Conservation (phyloP, 2,113 vertebrate species). For the Eurypyga helias region DNA sequence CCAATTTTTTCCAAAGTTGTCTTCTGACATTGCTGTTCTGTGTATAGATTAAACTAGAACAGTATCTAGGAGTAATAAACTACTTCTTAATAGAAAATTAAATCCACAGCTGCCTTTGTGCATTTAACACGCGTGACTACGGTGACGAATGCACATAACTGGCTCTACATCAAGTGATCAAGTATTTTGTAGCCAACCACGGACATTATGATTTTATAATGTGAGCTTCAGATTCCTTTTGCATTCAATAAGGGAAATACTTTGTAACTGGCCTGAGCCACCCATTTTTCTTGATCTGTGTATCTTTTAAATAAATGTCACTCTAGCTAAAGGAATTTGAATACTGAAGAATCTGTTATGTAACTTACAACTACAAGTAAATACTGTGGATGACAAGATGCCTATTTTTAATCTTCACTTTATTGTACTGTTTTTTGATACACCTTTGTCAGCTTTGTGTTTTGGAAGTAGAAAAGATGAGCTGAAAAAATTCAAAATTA, state of each 20-base stretch:
- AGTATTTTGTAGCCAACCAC: not conserved
- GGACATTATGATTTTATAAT: not conserved
- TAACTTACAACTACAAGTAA: not conserved
- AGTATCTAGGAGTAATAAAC: not conserved
- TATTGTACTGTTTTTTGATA: not conserved
- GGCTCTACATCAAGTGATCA: not conserved
- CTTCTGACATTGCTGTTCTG: not conserved
- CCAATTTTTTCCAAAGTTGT: not conserved
- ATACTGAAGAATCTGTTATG: not conserved
- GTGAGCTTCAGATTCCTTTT: not conserved
- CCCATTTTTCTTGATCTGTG: not conserved
- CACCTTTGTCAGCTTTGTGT: not conserved
- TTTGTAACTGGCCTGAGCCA: not conserved
- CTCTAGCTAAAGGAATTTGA: not conserved
- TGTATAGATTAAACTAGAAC: not conserved
- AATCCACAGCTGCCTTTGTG: not conserved
- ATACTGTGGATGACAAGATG: not conserved
- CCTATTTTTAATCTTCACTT: not conserved
- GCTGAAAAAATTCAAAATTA: not conserved
- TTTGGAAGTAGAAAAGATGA: not conserved
- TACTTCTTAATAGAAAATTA: not conserved
- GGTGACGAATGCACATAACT: not conserved
- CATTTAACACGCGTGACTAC: not conserved
- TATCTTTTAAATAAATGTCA: not conserved
- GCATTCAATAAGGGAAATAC: not conserved